Conservation (phyloP, 2,113 vertebrate genomes). For the Astatoreochromis straeleni region DNA sequence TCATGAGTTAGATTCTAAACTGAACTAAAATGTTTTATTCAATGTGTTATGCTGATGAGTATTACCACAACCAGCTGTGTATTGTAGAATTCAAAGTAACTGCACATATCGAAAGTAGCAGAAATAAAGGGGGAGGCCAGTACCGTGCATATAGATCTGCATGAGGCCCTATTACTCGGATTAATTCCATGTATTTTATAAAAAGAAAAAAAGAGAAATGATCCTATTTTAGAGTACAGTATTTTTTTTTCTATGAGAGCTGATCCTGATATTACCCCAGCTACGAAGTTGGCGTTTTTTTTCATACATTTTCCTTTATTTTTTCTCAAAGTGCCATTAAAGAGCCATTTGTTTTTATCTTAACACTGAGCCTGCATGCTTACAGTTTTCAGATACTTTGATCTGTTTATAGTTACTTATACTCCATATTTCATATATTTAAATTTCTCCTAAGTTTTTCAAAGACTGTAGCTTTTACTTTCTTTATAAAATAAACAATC, state of each 20-base stretch:
- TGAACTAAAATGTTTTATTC: conserved; percentile 24
- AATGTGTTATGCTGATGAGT: conserved; percentile 24
- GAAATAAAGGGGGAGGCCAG: conserved; percentile 40
- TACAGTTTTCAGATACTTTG: conserved; percentile 66
- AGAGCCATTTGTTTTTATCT: conserved; percentile 64
- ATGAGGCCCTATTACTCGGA: conserved; percentile 34
- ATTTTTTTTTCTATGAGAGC: conserved; percentile 39
- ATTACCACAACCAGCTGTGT: conserved; percentile 11
- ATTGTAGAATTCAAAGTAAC: conserved; percentile 37
- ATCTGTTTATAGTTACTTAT: conserved; percentile 73
- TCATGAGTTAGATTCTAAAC: conserved; percentile 29
- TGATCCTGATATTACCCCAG: conserved; percentile 50
- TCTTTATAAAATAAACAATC: conserved; percentile 79
- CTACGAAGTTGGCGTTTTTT: conserved; percentile 41
- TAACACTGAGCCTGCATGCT: conserved; percentile 81
- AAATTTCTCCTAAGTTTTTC: conserved; percentile 71
- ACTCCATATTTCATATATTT: conserved; percentile 78
- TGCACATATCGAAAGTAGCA: conserved; percentile 25
- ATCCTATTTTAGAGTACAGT: conserved; percentile 33
- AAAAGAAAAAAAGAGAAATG: conserved; percentile 2
- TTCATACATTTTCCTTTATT: conserved; percentile 50
- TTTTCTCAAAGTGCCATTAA: conserved; percentile 63
- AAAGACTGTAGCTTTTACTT: conserved; percentile 76
- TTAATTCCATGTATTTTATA: conserved; percentile 45
- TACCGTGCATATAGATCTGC: conserved; percentile 36